phyloP scores from a whole-genome alignment of 2,113 vertebrate species.

The Eudyptes chrysolophus region DNA sequence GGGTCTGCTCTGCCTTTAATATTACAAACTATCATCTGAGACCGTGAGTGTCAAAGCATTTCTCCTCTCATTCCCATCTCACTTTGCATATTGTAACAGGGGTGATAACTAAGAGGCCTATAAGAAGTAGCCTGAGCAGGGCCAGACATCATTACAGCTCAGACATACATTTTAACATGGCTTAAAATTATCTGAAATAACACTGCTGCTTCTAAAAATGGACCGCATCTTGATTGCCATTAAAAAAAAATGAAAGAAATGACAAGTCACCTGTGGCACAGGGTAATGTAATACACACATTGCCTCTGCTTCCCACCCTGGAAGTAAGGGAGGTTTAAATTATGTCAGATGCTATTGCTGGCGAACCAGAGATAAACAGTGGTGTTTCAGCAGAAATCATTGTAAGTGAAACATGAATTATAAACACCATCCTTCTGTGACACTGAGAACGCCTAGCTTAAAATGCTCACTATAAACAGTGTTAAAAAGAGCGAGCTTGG shows the following conservation, averaged over 20 bases:
- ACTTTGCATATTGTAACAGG: neutral
- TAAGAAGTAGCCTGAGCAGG: neutral
- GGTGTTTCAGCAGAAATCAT: neutral
- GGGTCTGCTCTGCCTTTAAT: neutral
- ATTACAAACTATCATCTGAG: neutral
- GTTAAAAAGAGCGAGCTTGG: neutral
- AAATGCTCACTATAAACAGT: neutral
- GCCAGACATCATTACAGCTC: neutral
- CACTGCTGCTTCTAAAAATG: neutral
- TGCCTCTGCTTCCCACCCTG: neutral
- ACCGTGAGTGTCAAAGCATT: neutral
- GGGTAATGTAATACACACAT: neutral
- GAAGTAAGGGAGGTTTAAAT: neutral
- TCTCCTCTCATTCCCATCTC: neutral
- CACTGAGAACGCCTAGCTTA: neutral
- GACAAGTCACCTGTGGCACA: neutral
- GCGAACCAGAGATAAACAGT: conserved; percentile 6
- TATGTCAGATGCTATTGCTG: neutral
- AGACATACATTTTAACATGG: neutral
- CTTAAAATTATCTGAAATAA: neutral
- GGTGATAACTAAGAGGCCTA: neutral
- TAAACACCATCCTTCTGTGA: conserved; percentile 41
- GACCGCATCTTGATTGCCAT: neutral
- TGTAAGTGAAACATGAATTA: neutral
- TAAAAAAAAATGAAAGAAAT: neutral